phyloP scores from a whole-genome alignment of 2,113 vertebrate species.

The Xiphophorus couchianus region DNA sequence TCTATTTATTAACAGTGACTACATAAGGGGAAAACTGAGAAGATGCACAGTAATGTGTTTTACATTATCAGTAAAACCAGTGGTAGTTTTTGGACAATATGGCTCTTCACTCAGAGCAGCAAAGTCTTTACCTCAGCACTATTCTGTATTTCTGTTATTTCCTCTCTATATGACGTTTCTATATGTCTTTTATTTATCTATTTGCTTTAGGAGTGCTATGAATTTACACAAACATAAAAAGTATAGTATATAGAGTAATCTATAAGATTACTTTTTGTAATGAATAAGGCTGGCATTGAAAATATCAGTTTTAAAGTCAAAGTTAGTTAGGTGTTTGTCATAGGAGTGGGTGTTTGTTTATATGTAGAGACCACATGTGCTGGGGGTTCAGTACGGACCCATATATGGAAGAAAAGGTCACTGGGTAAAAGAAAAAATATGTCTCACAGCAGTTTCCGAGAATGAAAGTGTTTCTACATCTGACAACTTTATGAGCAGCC shows the following conservation, averaged over 20 bases:
- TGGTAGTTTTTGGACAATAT: neutral
- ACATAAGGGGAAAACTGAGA: neutral
- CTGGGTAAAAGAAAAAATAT: slow-evolving; percentile 28
- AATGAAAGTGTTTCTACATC: slow-evolving; percentile 12
- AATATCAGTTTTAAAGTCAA: neutral
- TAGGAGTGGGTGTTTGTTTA: neutral
- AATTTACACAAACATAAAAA: neutral
- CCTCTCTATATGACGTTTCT: neutral
- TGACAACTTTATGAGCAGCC: slow-evolving; percentile 17
- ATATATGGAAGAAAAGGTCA: neutral
- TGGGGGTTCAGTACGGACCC: neutral
- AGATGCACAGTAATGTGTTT: neutral
- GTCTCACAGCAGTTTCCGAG: slow-evolving; percentile 39
- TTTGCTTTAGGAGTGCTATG: neutral
- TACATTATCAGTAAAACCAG: neutral
- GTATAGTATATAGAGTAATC: too few relatives aligned
- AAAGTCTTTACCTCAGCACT: neutral
- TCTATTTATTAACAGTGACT: slow-evolving; percentile 19
- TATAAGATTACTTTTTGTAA: neutral
- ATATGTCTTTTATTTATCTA: neutral
- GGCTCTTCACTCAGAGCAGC: neutral
- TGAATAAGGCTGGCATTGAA: neutral
- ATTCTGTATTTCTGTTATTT: neutral
- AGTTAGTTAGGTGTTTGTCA: neutral
- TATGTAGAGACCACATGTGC: neutral